Base-by-base conservation (phyloP, 2,797 vertebrate genomes). In the Bovichtus diacanthus region DNA sequence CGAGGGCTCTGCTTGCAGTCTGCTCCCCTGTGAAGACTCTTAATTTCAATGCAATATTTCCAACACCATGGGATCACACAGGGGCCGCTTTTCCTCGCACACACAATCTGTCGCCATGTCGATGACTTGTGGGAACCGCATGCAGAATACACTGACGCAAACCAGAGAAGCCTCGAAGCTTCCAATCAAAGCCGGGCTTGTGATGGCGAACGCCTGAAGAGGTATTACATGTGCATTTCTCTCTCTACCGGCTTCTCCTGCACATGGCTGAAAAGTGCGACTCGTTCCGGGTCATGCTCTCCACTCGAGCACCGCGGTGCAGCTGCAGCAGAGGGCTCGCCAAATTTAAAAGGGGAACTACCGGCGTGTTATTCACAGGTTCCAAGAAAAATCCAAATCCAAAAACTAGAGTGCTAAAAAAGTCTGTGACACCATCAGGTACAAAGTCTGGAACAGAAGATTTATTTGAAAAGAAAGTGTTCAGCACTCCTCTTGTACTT, bases 21-120 rank as follows among this genome's bases (percentile, higher is more conserved):
- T 89, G 86, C 71, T 88, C 78, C 74, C 80, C 74, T 81, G 80
- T 77, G 77, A 86, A 80, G 79, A 74, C 77, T 82, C 54, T 83
- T 90, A 64, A 86, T 88, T 86, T 83, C 67, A 74, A 31, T 34
- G 71, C 61, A 83, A 78, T 69, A 82, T 86, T 86, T 77, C 78
- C 80, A 70, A 83, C 78, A 78, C 78, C 50, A 23, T 60, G 62
- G 78, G 78, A 84, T 78, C 82, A 50, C 59, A 67, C 36, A 46
- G 76, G 80, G 89, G 80, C 74, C 81, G 64, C 50, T 5, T 74
- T 78, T 81, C 51, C 73, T 56, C 80, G 68, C 74, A 74, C 80
- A 84, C 78, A 81, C 84, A 84, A 85, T 77, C 84, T 89, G 74
- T 82, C n/a, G 6, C 41, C 64, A 39, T 18, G 63, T 75, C 73